A percentile compares a stretch with the other conserved stretches of the same genome.
Conservation (phyloP, 2,113 vertebrate species). For the Dermatemys mawii region DNA sequence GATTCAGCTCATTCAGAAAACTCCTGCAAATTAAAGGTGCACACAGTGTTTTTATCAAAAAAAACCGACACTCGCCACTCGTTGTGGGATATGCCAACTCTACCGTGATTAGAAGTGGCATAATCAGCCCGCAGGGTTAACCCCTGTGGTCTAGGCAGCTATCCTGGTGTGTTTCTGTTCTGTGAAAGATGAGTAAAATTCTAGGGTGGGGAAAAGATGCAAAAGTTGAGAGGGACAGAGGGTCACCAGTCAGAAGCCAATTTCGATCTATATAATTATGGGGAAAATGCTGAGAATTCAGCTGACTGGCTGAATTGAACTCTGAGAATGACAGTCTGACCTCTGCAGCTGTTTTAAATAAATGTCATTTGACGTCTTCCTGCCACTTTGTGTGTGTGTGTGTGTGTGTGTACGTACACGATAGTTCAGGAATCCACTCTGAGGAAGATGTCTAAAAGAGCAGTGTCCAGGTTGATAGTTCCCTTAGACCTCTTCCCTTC, state of each 20-base stretch:
- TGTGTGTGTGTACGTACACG: background rate
- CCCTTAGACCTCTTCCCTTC: background rate
- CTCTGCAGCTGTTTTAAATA: background rate
- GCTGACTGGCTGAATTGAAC: background rate
- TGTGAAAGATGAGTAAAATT: background rate
- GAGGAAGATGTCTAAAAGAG: background rate
- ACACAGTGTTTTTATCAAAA: background rate
- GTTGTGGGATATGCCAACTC: background rate
- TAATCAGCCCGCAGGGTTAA: rapidly evolving
- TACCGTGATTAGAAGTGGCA: background rate
- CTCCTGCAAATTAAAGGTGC: background rate
- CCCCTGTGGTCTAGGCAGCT: background rate
- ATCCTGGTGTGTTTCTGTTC: background rate
- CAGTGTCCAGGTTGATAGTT: background rate
- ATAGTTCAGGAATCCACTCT: rapidly evolving
- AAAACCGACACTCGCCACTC: background rate
- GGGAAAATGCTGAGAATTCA: background rate
- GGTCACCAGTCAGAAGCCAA: background rate
- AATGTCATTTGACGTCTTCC: rapidly evolving
- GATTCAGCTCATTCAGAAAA: background rate
- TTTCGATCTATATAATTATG: background rate
- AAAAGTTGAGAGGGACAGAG: background rate
- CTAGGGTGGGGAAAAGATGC: background rate
- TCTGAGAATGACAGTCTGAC: background rate
- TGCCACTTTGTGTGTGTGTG: background rate